Evolutionary conservation across 2,888 invertebrate species (phyloP).

Genomic region (Apotomis turbidana): DNA sequence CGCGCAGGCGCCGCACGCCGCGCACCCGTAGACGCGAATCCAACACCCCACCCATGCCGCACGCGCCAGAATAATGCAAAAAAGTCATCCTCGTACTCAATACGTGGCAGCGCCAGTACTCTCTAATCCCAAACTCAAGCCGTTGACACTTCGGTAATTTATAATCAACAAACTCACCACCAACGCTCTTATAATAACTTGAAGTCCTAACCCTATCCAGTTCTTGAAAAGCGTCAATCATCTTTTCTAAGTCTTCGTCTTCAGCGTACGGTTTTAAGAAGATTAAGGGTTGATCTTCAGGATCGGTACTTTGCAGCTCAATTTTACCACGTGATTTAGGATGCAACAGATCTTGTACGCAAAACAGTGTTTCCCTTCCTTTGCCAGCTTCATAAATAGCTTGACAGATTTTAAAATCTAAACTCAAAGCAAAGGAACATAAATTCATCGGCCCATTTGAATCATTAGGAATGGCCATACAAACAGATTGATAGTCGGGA

Average conservation of each 20-base stretch:
- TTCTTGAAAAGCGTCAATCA: constrained; percentile 65
- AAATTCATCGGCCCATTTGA: constrained; percentile 42
- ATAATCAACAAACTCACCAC: constrained; percentile 54
- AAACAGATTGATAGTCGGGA: constrained; percentile 62
- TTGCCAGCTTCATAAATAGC: constrained; percentile 43
- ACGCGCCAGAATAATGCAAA: constrained; percentile 88
- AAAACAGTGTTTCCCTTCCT: constrained; percentile 45
- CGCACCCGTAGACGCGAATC: constrained; percentile 78
- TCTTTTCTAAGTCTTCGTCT: constrained; percentile 73
- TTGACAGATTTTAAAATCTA: constrained; percentile 50
- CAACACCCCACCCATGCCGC: constrained; percentile 90
- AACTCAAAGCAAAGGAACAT: constrained; percentile 47
- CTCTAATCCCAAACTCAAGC: constrained; percentile 68
- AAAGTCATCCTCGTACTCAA: constrained; percentile 86
- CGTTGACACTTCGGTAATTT: constrained; percentile 49
- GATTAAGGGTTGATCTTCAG: constrained; percentile 81
- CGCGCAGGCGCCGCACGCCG: constrained; percentile 50
- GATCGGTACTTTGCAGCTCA: constrained; percentile 77
- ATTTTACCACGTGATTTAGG: constrained; percentile 81
- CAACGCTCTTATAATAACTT: constrained; percentile 59
- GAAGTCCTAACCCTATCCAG: constrained; percentile 64
- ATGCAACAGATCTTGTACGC: constrained; percentile 51
- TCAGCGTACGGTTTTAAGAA: constrained; percentile 83
- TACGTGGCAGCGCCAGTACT: constrained; percentile 87
- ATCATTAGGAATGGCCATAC: constrained; percentile 45